These are phyloP conservation scores for Rhea americana DNA, from an alignment of 2,113 vertebrate genomes.

Conservation along the genomic window DNA sequence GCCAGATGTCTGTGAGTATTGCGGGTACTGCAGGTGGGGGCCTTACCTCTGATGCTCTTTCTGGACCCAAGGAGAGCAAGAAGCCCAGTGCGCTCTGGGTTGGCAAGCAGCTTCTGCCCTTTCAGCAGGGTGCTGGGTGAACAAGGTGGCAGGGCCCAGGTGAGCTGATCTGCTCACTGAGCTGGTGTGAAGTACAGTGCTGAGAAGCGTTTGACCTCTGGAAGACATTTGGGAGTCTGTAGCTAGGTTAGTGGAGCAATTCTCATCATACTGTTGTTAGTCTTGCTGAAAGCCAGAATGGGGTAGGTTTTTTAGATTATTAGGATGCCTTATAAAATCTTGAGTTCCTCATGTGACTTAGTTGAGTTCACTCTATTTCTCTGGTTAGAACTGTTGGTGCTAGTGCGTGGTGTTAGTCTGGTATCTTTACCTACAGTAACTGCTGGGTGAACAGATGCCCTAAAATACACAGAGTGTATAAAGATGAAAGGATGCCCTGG, in stretches of 20 bases:
- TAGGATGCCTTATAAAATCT: background rate
- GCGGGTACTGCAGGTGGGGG: background rate
- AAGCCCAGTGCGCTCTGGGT: fast-evolving
- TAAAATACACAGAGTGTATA: background rate
- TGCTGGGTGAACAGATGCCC: background rate
- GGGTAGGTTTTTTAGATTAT: background rate
- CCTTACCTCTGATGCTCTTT: background rate
- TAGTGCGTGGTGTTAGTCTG: background rate
- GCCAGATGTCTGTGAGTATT: conserved; percentile 74
- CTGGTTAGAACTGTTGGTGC: background rate
- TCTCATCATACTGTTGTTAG: background rate
- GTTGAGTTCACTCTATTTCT: background rate
- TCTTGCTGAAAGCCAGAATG: background rate
- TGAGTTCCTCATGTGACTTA: background rate
- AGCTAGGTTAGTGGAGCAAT: background rate
- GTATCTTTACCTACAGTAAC: background rate
- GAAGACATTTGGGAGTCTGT: fast-evolving
- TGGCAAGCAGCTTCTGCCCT: fast-evolving
- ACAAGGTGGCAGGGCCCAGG: fast-evolving
- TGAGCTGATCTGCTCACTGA: background rate
- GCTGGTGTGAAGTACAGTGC: background rate
- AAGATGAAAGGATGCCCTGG: background rate
- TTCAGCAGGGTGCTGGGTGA: fast-evolving
- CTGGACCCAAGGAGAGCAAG: fast-evolving
- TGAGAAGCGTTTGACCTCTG: background rate